Evolutionary conservation across 2,888 invertebrate genomes (phyloP), one percentile per base, ranked within the genome.

Genomic region (Molanna angustata): DNA sequence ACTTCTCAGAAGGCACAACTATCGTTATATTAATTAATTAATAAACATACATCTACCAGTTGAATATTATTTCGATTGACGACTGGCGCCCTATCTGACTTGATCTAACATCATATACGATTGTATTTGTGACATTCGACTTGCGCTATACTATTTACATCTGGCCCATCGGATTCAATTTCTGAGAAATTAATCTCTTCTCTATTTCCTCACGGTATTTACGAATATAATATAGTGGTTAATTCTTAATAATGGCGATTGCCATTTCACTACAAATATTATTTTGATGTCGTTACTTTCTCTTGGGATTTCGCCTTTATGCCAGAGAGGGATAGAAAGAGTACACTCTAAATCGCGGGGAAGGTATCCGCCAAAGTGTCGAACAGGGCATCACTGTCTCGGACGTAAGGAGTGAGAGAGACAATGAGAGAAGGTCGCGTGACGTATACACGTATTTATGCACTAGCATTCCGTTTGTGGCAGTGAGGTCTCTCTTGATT

Each of bases 231-330:
- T n/a, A n/a, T n/a, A n/a, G n/a, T n/a, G 33, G 17, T 31, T 46
- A 33, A 33, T 35, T 20, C 45, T 16, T 13, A 17, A 39, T 49
- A 54, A 54, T 54, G 54, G 54, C 54, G 54, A 45, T 54, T 44
- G 54, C 49, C 54, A 54, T 49, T 54, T 54, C 45, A 49, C 49
- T 49, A 46, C 45, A 45, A 41, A 41, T n/a, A 40, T 53, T 54
- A 54, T 54, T 54, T 54, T 54, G 35, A 46, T 54, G 45, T 50
- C 37, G 42, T 54, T 50, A 54, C 54, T 54, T 54, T 54, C 54
- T 54, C 54, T 54, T 45, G 19, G 41, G 50, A 47, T 54, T 54
- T 54, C 49, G 53, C 53, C 49, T 50, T 49, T 54, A 39, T 47
- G 43, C 37, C 33, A 45, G 54, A 50, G 20, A 42, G 37, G 35